A percentile compares a stretch with the other conserved stretches of the same genome.
phyloP scores from a whole-genome alignment of 2,113 vertebrate species.

The Oxyura jamaicensis region DNA sequence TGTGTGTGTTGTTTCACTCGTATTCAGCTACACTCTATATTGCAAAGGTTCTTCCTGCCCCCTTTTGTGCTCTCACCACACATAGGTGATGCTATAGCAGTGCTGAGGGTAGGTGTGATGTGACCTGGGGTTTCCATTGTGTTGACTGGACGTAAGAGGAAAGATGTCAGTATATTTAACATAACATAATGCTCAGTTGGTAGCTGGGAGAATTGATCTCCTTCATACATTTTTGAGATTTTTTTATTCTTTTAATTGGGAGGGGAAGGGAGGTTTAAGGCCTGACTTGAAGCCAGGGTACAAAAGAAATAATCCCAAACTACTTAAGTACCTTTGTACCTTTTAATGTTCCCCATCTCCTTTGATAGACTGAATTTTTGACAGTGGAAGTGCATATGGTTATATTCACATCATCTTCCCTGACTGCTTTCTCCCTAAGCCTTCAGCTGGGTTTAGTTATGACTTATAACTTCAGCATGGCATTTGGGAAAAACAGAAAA shows the following conservation, averaged over 20 bases:
- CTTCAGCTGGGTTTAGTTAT: slow-evolving; percentile 61
- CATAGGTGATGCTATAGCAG: neutral
- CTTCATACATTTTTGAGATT: neutral
- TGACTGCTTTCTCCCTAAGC: slow-evolving; percentile 33
- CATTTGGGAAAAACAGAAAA: slow-evolving; percentile 69
- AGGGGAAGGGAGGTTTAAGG: no score
- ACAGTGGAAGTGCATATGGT: slow-evolving; percentile 24
- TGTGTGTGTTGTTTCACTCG: neutral
- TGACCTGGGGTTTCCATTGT: neutral
- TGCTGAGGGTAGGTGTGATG: neutral
- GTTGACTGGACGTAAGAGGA: neutral
- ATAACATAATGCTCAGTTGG: neutral
- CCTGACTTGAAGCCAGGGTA: neutral
- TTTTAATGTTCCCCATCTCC: slow-evolving; percentile 20
- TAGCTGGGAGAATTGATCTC: neutral
- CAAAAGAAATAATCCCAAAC: neutral
- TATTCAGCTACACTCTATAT: no score
- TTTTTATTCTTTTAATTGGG: no score
- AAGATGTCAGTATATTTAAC: neutral
- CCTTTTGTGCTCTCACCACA: neutral
- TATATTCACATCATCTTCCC: slow-evolving; percentile 31
- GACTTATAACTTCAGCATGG: slow-evolving; percentile 71
- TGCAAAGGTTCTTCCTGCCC: neutral
- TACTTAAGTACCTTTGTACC: neutral
- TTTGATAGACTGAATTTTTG: slow-evolving; percentile 17